These are phyloP conservation scores for Anoplophora glabripennis DNA, from an alignment of 1,140 invertebrate genomes.

Conservation along the genomic window DNA sequence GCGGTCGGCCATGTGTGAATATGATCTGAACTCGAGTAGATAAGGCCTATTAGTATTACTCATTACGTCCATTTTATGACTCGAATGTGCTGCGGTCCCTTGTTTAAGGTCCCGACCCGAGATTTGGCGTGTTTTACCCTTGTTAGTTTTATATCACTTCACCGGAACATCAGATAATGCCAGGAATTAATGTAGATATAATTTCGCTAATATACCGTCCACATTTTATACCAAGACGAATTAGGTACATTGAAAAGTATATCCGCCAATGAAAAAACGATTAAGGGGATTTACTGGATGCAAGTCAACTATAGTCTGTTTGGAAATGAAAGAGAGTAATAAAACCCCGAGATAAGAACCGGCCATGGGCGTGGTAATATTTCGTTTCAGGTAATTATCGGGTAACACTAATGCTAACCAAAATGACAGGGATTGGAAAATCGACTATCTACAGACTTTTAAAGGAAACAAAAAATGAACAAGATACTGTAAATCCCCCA, in stretches of 20 bases:
- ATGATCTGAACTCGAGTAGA: slow-evolving; percentile 23
- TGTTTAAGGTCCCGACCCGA: slow-evolving; percentile 10
- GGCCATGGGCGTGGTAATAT: no score
- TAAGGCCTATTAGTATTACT: slow-evolving; percentile 32
- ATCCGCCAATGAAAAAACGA: neutral
- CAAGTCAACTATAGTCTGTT: no score
- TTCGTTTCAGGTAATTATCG: no score
- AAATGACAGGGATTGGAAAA: no score
- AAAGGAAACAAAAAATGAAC: no score
- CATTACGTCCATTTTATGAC: slow-evolving; percentile 32
- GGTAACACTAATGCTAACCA: no score
- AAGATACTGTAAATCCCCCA: no score
- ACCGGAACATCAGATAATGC: no score
- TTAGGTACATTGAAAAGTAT: neutral
- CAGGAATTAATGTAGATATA: neutral
- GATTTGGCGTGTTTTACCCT: slow-evolving; percentile 1
- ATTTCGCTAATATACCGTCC: neutral
- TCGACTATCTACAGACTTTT: no score
- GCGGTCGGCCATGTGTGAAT: slow-evolving; percentile 26
- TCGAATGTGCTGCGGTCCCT: slow-evolving; percentile 15
- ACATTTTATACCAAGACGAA: neutral
- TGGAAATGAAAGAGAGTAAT: no score
- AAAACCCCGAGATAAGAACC: no score
- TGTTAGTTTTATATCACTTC: slow-evolving; percentile 1
- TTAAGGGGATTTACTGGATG: neutral